Evolutionary conservation across 2,797 vertebrate genomes (phyloP), one percentile per base, ranked within the genome.

Genomic region (Xerus rutilus): DNA sequence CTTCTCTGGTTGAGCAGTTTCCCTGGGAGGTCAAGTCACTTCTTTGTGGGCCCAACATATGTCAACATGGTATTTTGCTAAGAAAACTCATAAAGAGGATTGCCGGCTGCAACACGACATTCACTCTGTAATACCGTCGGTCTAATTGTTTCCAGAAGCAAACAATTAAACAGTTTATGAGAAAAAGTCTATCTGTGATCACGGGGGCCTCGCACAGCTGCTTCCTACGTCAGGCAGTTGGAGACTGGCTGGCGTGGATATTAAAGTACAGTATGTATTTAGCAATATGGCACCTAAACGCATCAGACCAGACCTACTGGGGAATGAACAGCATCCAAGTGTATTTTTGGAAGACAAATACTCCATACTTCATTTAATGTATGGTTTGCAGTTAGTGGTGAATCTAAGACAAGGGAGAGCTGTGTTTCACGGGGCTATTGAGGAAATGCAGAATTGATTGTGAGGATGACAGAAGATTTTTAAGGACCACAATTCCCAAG

Each of bases 81-180:
- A 97, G 97, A 97, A 98, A 98, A 97, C 96, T 96, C 98, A 98
- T 98, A 98, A 98, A 98, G 97, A 97, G 97, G 96, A 97, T 95
- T 97, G 98, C 97, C 79, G 89, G 98, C 97, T 98, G 97, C 97
- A 93, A 88, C 72, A 95, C 85, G 73, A 97, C 97, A 97, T 86
- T 95, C 89, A 0, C 93, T 97, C 93, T 96, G n/a, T 97, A 97
- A 97, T 97, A 97, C 97, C 97, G 54, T 83, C 86, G 0, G 93
- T 13, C 91, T 98, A 98, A 98, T 98, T 97, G 97, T 98, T 98
- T 98, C 98, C 98, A 97, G 97, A 98, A 98, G 98, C 98, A 98
- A 98, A 98, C 98, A 97, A 98, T 97, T 97, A 97, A 97, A 96
- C 84, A 3, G 67, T 97, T 98, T 95, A 97, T 8, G 86, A 98